phyloP scores from a whole-genome alignment of 2,113 vertebrate genomes.

The Pseudorhombus dupliciocellatus region DNA sequence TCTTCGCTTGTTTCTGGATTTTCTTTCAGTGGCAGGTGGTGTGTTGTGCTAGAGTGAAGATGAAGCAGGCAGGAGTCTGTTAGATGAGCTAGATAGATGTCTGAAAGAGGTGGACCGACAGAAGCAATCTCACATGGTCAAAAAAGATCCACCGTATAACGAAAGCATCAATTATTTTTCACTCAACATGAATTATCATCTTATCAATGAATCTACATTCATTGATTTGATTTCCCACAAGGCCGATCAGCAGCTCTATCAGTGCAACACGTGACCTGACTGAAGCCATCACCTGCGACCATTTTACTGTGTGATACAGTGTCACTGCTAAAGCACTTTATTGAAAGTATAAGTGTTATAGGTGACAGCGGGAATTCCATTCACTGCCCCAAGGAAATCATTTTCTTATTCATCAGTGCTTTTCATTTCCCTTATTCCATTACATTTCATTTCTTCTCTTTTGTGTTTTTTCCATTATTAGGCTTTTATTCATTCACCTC shows the following conservation, averaged over 20 bases:
- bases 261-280: neutral
- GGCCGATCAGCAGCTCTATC: neutral
- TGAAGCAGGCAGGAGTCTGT: too few relatives aligned
- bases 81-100: too few relatives aligned
- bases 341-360: constrained; percentile 14
- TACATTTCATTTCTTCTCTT: constrained; percentile 31
- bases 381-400: constrained; percentile 16
- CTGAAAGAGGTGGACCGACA: too few relatives aligned
- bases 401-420: constrained; percentile 34
- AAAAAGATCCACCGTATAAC: too few relatives aligned
- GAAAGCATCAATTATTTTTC: too few relatives aligned
- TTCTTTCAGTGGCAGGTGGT: too few relatives aligned
- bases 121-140: too few relatives aligned
- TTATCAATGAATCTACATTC: too few relatives aligned
- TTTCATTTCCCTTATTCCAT: constrained; percentile 47
- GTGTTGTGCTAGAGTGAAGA: too few relatives aligned
- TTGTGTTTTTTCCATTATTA: constrained; percentile 38
- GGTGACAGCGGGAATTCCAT: constrained; percentile 1
- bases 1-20: neutral
- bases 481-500: constrained; percentile 32
- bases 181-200: too few relatives aligned
- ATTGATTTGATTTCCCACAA: neutral
- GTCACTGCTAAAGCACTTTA: neutral
- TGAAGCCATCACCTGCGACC: constrained; percentile 9
- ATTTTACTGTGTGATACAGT: neutral